Evolutionary conservation across 1,140 invertebrate species (phyloP).

Genomic region (Magallana ariakensis): DNA sequence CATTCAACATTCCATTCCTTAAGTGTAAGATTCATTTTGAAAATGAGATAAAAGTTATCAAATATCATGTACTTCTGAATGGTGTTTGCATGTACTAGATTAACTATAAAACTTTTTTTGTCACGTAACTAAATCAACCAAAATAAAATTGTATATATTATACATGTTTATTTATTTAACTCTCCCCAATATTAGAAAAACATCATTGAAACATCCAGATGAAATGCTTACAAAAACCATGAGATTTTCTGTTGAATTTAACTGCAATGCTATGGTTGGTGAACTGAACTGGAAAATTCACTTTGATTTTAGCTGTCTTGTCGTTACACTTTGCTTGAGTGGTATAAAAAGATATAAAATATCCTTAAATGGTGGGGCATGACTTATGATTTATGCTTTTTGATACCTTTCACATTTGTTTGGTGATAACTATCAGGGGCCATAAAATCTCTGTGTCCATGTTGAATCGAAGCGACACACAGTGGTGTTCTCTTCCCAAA

Average conservation of each 20-base stretch:
- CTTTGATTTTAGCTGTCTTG: background rate
- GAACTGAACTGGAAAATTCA: conserved; percentile 3
- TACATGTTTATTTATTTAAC: no score
- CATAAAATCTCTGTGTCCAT: background rate
- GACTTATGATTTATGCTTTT: conserved; percentile 13
- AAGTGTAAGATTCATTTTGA: background rate
- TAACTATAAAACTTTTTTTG: no score
- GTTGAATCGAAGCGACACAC: background rate
- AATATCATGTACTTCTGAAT: background rate
- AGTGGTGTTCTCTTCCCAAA: background rate
- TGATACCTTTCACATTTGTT: conserved; percentile 4
- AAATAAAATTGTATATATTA: no score
- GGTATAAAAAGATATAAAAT: background rate
- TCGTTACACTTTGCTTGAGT: background rate
- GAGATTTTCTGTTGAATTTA: no score
- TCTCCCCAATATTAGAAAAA: no score
- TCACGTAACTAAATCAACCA: no score
- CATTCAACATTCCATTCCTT: background rate
- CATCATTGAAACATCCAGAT: no score
- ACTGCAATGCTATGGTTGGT: background rate
- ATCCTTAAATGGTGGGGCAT: background rate
- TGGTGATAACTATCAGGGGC: background rate
- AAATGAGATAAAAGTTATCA: background rate
- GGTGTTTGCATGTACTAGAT: background rate
- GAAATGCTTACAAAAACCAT: no score